These are phyloP conservation scores for Momotus momota DNA, from an alignment of 2,797 vertebrate genomes.

Conservation along the genomic window DNA sequence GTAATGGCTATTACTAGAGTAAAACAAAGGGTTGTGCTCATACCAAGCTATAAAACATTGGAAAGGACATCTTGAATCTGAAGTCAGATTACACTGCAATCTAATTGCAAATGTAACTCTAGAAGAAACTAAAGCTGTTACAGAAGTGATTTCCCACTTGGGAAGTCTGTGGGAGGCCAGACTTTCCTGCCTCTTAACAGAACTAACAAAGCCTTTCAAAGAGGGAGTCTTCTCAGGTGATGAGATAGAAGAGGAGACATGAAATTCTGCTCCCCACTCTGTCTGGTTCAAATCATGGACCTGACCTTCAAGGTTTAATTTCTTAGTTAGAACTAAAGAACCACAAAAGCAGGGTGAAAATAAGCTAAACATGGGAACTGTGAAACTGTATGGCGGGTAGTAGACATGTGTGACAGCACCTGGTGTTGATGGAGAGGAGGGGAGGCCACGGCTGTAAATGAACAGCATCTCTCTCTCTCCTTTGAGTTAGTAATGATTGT, in stretches of 20 bases:
- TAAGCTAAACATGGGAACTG: background rate
- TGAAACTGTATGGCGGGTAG: accelerated
- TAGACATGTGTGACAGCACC: background rate
- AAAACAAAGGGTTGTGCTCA: background rate
- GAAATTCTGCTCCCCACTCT: background rate
- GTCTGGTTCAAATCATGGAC: background rate
- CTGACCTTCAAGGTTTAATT: background rate
- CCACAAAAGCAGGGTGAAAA: background rate
- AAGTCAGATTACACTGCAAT: background rate
- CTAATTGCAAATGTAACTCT: background rate
- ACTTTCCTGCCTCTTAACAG: background rate
- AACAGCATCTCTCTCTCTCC: background rate
- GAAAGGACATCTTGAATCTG: background rate
- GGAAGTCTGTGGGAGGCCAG: background rate
- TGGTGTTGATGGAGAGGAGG: background rate
- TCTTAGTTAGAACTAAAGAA: background rate
- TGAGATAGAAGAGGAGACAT: background rate
- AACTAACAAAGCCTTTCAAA: background rate
- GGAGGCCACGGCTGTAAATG: background rate
- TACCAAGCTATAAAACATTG: background rate
- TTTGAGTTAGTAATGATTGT: background rate
- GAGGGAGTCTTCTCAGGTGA: background rate
- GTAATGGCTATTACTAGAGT: background rate
- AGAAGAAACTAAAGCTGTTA: background rate
- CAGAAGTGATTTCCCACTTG: background rate